phyloP scores from a whole-genome alignment of 2,888 invertebrate genomes.

The Cryptocephalus primarius region DNA sequence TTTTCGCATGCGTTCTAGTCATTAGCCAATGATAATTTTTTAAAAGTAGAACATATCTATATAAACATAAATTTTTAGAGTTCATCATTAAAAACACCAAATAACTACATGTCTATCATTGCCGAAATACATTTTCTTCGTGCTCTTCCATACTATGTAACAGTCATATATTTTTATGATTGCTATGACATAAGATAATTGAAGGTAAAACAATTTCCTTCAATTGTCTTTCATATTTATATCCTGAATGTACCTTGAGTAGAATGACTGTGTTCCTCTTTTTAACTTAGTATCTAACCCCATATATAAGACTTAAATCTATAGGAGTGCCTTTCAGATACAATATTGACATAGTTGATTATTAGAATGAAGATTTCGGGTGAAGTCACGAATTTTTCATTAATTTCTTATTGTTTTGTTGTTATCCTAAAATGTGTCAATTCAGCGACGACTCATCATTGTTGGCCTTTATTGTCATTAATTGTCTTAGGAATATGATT shows the following conservation, averaged over 20 bases:
- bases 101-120: not conserved
- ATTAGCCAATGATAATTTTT: conserved; percentile 32
- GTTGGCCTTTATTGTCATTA: conserved; percentile 16
- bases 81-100: conserved; percentile 1
- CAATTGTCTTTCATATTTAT: too few relatives aligned
- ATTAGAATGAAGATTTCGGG: not conserved
- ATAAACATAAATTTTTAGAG: conserved; percentile 1
- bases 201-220: too few relatives aligned
- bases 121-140: too few relatives aligned
- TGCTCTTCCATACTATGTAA: not conserved
- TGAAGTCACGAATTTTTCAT: not conserved
- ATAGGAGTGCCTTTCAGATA: conserved; percentile 36
- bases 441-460: not conserved
- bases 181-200: too few relatives aligned
- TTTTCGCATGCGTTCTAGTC: conserved; percentile 29
- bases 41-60: not conserved
- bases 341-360: conserved; percentile 12
- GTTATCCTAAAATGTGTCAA: not conserved
- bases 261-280: conserved; percentile 16
- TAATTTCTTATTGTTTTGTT: not conserved
- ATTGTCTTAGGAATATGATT: conserved; percentile 19
- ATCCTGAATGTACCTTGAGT: conserved; percentile 7
- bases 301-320: conserved; percentile 25
- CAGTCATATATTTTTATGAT: too few relatives aligned
- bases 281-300: conserved; percentile 14